A percentile compares a stretch with the other conserved stretches of the same genome.
Conservation (phyloP, 2,888 invertebrate species). For the Galerucella pusilla region DNA sequence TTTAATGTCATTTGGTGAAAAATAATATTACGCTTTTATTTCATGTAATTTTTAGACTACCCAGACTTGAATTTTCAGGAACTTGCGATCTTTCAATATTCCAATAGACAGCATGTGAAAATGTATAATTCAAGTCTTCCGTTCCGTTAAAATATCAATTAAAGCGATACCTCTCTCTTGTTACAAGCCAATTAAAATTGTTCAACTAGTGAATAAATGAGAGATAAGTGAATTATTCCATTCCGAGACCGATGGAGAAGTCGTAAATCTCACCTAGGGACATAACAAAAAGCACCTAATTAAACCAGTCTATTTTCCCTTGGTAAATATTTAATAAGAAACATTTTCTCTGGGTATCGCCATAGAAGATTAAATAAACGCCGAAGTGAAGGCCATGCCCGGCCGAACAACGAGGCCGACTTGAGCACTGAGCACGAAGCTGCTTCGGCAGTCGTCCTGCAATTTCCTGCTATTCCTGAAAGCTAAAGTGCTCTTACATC, state of each 20-base stretch:
- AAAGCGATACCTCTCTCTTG: too few species aligned
- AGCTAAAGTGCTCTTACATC: slow-evolving; percentile 59
- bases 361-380: slow-evolving; percentile 49
- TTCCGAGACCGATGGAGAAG: not conserved
- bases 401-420: slow-evolving; percentile 45
- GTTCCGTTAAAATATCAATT: too few species aligned
- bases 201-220: not conserved
- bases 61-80: too few species aligned
- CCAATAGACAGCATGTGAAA: too few species aligned
- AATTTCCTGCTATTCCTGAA: slow-evolving; percentile 58
- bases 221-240: not conserved
- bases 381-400: slow-evolving; percentile 41
- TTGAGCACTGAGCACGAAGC: slow-evolving; percentile 13
- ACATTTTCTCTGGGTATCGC: slow-evolving; percentile 3
- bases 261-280: not conserved
- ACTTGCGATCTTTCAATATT: too few species aligned
- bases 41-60: too few species aligned
- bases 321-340: slow-evolving; percentile 7
- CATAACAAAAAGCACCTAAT: slow-evolving; percentile 2
- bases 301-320: not conserved
- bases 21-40: too few species aligned
- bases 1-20: too few species aligned
- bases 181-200: not conserved
- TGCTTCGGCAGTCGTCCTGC: slow-evolving; percentile 43
- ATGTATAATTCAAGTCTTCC: too few species aligned